A percentile compares a stretch with the other conserved stretches of the same genome.
These are phyloP conservation scores for Apaloderma vittatum DNA, from an alignment of 2,113 vertebrate genomes.

Conservation along the genomic window DNA sequence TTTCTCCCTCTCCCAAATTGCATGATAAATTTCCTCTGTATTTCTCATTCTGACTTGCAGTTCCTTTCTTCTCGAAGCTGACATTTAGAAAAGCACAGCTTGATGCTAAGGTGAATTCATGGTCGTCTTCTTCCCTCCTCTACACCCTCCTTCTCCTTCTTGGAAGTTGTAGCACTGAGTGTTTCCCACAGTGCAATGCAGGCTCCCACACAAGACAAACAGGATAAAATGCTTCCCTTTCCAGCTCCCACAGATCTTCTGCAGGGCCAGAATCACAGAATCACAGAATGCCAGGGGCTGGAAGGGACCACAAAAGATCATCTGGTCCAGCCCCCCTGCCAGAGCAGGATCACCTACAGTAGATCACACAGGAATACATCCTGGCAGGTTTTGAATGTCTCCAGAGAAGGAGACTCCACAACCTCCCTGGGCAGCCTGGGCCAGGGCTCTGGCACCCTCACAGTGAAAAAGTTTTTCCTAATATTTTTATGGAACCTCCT, in stretches of 20 bases:
- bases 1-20: accelerated
- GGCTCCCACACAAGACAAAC: accelerated
- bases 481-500: too few species aligned
- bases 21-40: neutral
- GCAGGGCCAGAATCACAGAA: too few species aligned
- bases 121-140: neutral
- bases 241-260: neutral
- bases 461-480: too few species aligned
- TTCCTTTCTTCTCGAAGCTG: neutral
- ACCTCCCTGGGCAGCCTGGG: too few species aligned
- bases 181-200: neutral
- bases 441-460: too few species aligned
- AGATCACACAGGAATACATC: too few species aligned
- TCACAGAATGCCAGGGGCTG: too few species aligned
- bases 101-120: neutral
- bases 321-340: too few species aligned
- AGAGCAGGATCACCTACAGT: too few species aligned
- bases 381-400: too few species aligned
- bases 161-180: neutral
- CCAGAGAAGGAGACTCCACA: too few species aligned
- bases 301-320: too few species aligned
- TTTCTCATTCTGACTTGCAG: neutral
- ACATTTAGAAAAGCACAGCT: neutral
- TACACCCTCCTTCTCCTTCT: neutral
- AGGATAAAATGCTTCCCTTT: neutral